Percentiles rank a stretch among this genome's conserved stretches.
These are phyloP conservation scores for Xestoiulus laeticollis DNA, from an alignment of 2,888 invertebrate species.

Conservation along the genomic window DNA sequence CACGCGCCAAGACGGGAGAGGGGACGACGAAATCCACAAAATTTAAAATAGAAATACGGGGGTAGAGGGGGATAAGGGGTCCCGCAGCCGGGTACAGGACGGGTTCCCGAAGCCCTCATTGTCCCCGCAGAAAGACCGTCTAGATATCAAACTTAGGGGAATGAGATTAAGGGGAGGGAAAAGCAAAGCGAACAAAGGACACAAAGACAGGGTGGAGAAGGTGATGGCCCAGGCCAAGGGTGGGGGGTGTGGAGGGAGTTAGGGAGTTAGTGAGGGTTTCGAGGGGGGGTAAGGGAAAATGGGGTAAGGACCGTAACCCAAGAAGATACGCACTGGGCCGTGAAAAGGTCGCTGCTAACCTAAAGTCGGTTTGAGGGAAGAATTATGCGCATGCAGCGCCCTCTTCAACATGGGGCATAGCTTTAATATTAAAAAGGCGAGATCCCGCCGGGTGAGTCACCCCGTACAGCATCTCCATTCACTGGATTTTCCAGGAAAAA, in stretches of 20 bases:
- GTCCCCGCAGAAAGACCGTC: not conserved
- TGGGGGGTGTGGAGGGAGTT: not conserved
- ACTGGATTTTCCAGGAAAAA: not conserved
- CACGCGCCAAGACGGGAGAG: slow-evolving; percentile 1
- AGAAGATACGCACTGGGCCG: not conserved
- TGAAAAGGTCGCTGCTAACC: not conserved
- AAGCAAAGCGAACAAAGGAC: not conserved
- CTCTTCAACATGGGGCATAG: not conserved
- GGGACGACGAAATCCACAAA: not conserved
- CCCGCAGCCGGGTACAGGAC: not conserved
- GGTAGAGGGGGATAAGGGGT: not conserved
- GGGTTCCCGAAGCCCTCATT: not conserved
- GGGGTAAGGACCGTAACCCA: not conserved
- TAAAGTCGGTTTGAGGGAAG: not conserved
- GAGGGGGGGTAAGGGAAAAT: not conserved
- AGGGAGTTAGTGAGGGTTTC: no score
- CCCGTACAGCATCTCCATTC: not conserved
- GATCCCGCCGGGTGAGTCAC: not conserved
- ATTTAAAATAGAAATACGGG: not conserved
- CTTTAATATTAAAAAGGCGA: not conserved
- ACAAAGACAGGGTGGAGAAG: not conserved
- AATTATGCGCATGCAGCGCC: not conserved
- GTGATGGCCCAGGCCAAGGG: not conserved
- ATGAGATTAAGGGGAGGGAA: not conserved
- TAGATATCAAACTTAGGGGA: not conserved